phyloP scores from a whole-genome alignment of 2,113 vertebrate species.

The Edolisoma coerulescens region DNA sequence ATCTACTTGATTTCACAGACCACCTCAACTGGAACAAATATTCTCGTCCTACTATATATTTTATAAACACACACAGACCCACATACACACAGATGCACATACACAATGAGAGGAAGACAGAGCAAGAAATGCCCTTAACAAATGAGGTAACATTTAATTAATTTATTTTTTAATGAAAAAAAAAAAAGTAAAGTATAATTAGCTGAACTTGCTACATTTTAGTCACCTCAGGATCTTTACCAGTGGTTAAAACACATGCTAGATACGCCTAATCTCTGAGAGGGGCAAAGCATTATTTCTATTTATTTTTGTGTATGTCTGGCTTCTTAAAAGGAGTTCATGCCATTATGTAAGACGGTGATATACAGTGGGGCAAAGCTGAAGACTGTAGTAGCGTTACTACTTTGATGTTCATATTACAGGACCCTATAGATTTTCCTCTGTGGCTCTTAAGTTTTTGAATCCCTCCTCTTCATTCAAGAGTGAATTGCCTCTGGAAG shows the following conservation, averaged over 20 bases:
- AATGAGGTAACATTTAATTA: background rate
- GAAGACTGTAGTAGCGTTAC: background rate
- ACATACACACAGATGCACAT: background rate
- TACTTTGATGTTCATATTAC: background rate
- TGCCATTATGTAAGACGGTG: conserved; percentile 14
- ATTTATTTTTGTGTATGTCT: background rate
- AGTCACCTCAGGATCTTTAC: background rate
- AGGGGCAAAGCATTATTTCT: background rate
- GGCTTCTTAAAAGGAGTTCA: background rate
- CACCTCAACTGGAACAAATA: conserved; percentile 60
- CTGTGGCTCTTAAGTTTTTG: background rate
- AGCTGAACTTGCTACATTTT: background rate
- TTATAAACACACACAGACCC: background rate
- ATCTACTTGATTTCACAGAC: conserved; percentile 70
- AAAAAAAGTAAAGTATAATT: background rate
- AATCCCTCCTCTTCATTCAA: conserved; percentile 8
- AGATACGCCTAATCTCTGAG: background rate
- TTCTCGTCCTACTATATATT: conserved; percentile 18
- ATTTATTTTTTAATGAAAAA: background rate
- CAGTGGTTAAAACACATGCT: background rate
- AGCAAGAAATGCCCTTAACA: background rate
- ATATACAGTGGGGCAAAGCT: background rate
- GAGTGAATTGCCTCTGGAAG: conserved; percentile 31
- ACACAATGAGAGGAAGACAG: background rate
- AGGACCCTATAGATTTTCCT: background rate